Conservation (phyloP, 2,797 vertebrate genomes). For the Channa striata region DNA sequence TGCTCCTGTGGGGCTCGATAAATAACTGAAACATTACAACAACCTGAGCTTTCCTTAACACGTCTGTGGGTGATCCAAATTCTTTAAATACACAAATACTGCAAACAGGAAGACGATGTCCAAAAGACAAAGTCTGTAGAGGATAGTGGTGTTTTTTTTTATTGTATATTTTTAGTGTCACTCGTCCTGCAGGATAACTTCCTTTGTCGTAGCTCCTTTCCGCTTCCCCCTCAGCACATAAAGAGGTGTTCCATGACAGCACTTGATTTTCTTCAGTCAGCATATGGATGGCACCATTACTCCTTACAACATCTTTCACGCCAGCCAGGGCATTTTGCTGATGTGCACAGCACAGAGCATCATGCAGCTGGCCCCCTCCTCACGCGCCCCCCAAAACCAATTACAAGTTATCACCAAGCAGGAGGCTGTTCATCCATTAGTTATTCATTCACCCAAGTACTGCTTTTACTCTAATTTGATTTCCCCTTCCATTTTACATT, state of each 20-base stretch:
- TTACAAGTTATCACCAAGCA: slow-evolving; percentile 75
- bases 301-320: slow-evolving; percentile 70
- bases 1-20: not conserved
- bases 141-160: not conserved
- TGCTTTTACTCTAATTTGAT: slow-evolving; percentile 71
- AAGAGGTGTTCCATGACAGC: slow-evolving; percentile 57
- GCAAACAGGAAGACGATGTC: slow-evolving; percentile 10
- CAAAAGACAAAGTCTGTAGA: not conserved
- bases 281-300: slow-evolving; percentile 78
- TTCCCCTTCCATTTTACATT: slow-evolving; percentile 64
- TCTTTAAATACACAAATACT: slow-evolving; percentile 6
- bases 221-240: slow-evolving; percentile 38
- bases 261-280: slow-evolving; percentile 70
- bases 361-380: slow-evolving; percentile 27
- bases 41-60: not conserved
- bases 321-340: slow-evolving; percentile 68
- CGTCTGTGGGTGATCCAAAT: not conserved
- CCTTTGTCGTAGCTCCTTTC: slow-evolving; percentile 17
- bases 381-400: slow-evolving; percentile 56
- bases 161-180: slow-evolving; percentile 22
- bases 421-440: slow-evolving; percentile 70
- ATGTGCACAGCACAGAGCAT: slow-evolving; percentile 59
- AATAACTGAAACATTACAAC: not conserved
- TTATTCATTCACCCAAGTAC: slow-evolving; percentile 71
- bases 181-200: no score